Base-by-base conservation (phyloP, 2,888 invertebrate species). In the Morpho helenor region DNA sequence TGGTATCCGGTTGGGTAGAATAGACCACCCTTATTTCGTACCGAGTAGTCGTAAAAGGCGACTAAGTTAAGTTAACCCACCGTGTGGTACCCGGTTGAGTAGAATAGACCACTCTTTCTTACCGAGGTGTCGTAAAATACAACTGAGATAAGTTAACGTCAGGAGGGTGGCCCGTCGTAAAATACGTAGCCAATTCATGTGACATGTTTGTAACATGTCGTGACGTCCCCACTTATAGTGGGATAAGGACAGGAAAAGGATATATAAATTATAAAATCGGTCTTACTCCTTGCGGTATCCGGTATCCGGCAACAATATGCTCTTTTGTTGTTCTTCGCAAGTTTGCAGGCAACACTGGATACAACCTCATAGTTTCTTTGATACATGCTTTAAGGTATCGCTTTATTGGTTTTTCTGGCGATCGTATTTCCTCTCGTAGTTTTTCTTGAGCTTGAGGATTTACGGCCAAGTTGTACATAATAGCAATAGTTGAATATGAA, bases 301-400 rank as follows among this genome's bases (percentile, higher is more conserved):
- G 70, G 66, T 89, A 91, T 44, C 87, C 87, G 41, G 69, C 78
- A 0, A 91, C 82, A 9, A 84, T 65, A 61, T 88, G 83, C 31
- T 88, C 87, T 62, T 79, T 84, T 2, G 82, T 78, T 0, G 85
- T 82, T 53, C 79, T 72, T 56, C 91, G 75, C 57, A 84, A 68
- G 58, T 83, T 87, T 1, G 82, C 80, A 0, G 84, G 77, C 1
- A 88, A 63, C 0, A 89, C 81, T 2, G 89, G 83, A 66, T 77
- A 72, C 22, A 88, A 66, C 59, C 94, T 82, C 49, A 92, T 78
- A 0, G 92, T 81, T 76, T 94, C 94, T 72, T 94, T 94, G 6
- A 94, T 76, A 67, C 93, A 93, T 2, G 94, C 94, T 71, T 91
- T 92, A 7, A 94, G 76, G 67, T 93, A 94, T 60, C 77, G 67